Evolutionary conservation across 1,140 invertebrate genomes (phyloP), one percentile per base, ranked within the genome.

Genomic region (Octopus bimaculoides): DNA sequence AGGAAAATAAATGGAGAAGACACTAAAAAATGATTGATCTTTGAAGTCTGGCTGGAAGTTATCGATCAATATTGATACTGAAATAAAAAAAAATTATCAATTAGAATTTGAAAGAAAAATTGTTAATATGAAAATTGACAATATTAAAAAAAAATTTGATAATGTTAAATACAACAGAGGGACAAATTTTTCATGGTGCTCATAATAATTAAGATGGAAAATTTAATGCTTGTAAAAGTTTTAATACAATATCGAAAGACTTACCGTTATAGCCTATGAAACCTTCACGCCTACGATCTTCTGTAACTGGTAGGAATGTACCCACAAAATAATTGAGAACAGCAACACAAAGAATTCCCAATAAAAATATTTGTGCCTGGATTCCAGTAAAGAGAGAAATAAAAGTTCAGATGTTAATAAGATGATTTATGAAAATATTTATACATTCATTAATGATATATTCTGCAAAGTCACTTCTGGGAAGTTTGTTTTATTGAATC

Each of bases 1-100:
- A 5, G 97, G 97, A 86, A 99, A 98, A 89, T 97, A 99, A 79
- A 98, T 96, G 6, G 96, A 94, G 87, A 98, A 99, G 0, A 98
- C 95, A 76, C 94, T 94, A 89, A 98, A 98, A 89, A 98, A 90
- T 78, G 78, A 83, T 53, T 89, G 82, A 2, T 82, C 87, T 14
- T 94, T 92, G 88, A 96, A 99, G 83, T 95, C 93, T 0, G 95
- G 91, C 0, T 88, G 87, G 88, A 96, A 93, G 90, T 99, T 99
- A 20, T 92, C 87, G 73, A 88, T 85, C 74, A 98, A 10, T 41
- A 86, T 78, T 54, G 83, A 75, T 17, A 71, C 86, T 88, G 79
- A 20, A 83, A 82, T 66, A 14, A 66, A 41, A 41, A 41, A 41
- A 41, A 41, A 41, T 41, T 3, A 41, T 41, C 26, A 41, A 3